Percentiles rank a stretch among this genome's conserved stretches.
Conservation (phyloP, 1,140 invertebrate genomes). For the Drosophila pallidifrons region DNA sequence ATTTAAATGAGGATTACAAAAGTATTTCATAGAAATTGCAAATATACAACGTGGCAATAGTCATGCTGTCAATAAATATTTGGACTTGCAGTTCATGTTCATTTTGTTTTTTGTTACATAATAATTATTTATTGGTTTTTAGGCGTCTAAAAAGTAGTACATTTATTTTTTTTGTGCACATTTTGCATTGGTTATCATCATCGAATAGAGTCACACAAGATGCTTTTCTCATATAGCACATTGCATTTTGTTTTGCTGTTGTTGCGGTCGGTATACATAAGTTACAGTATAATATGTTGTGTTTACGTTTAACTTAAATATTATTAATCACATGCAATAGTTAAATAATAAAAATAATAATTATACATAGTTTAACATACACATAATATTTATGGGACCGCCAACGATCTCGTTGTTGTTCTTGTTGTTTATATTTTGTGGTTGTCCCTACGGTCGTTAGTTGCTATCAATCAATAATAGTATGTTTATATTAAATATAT, state of each 20-base stretch:
- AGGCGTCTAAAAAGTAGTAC: constrained; percentile 79
- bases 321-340: constrained; percentile 84
- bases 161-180: constrained; percentile 74
- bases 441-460: constrained; percentile 20
- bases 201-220: constrained; percentile 37
- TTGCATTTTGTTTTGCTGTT: constrained; percentile 44
- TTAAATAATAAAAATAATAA: constrained; percentile 83
- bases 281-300: constrained; percentile 81
- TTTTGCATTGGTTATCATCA: constrained; percentile 40
- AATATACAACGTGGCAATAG: constrained; percentile 45
- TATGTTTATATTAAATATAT: constrained; percentile 29
- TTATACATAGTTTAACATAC: constrained; percentile 76
- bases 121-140: constrained; percentile 73
- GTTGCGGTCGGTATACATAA: constrained; percentile 72
- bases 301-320: constrained; percentile 82
- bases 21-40: constrained; percentile 39
- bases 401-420: constrained; percentile 2
- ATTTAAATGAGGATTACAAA: constrained; percentile 73
- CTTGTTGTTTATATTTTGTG: background rate
- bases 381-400: constrained; percentile 32
- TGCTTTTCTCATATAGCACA: constrained; percentile 54
- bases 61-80: constrained; percentile 56
- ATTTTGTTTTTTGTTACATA: constrained; percentile 60
- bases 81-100: constrained; percentile 46
- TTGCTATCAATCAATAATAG: constrained; percentile 33